Conservation (phyloP, 2,888 invertebrate genomes). For the Sesia bembeciformis region DNA sequence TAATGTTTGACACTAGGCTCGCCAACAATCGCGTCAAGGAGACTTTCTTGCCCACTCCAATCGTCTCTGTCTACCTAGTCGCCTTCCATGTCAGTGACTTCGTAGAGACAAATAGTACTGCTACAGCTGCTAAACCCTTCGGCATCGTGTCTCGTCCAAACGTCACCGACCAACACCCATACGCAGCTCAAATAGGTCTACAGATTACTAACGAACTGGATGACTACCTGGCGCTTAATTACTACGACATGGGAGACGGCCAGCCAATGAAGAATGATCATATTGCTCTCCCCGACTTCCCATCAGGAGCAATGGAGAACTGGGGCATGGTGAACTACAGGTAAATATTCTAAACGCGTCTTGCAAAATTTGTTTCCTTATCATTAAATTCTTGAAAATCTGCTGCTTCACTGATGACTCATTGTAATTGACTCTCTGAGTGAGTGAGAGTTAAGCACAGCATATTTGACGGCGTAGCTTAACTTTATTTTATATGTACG, state of each 20-base stretch:
- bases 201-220: constrained; percentile 66
- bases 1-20: constrained; percentile 12
- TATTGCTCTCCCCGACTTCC: constrained; percentile 85
- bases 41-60: constrained; percentile 73
- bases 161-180: constrained; percentile 43
- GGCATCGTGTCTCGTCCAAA: constrained; percentile 57
- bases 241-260: constrained; percentile 71
- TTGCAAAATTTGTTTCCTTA: no score
- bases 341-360: constrained; percentile 29
- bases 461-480: no score
- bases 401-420: no score
- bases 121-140: constrained; percentile 36
- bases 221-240: constrained; percentile 70
- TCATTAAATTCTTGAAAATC: no score
- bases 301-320: constrained; percentile 89
- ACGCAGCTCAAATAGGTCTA: constrained; percentile 61
- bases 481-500: no score
- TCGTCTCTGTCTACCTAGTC: constrained; percentile 87
- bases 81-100: constrained; percentile 90
- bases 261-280: constrained; percentile 76
- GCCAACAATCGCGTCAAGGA: constrained; percentile 33
- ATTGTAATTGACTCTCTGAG: no score
- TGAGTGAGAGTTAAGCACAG: no score
- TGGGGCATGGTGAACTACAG: constrained; percentile 89
- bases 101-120: constrained; percentile 35